Evolutionary conservation across 2,888 invertebrate species (phyloP), one percentile per base, ranked within the genome.

Genomic region (Malthinus flaveolus): DNA sequence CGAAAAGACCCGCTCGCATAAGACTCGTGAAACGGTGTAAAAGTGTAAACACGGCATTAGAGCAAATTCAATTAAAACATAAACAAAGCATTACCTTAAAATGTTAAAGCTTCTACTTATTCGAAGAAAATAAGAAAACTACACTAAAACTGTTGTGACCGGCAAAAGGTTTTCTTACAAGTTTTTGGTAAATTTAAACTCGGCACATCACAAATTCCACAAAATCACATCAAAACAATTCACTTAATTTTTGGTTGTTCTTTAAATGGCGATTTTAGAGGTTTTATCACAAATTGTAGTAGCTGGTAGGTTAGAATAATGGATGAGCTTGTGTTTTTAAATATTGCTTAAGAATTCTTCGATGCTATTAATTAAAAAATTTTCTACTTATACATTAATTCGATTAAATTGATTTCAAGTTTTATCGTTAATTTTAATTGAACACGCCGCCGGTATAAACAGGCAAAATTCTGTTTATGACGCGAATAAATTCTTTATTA

Each of bases 271-370:
- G 37, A 32, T 36, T 39, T 49, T 49, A 49, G 39, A 49, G 32
- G 37, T 49, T 39, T 32, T 49, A 49, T 49, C 49, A 49, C 49
- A 49, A 49, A 49, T 49, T 39, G 15, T 51, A 51, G 51, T 35
- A 34, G 51, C 51, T 44, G 44, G 32, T 56, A 63, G 63, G 65
- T 65, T 65, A 65, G 62, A 56, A 65, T 53, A 45, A 46, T 62
- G 61, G 61, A 60, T 61, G 63, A 63, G 61, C 61, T 58, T 23
- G 23, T 23, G 23, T 23, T 23, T 23, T 23, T 23, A 56, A 59
- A 63, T 63, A 63, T 63, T 63, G 61, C 61, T 61, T 56, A 36
- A 52, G 15, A 23, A 2, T 23, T 23, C 37, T 61, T 63, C 61
- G 63, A 61, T 63, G 63, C 50, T 42, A 5, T 23, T 23, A 3